phyloP scores from a whole-genome alignment of 2,888 invertebrate species.

The Onthophagus sagittarius region DNA sequence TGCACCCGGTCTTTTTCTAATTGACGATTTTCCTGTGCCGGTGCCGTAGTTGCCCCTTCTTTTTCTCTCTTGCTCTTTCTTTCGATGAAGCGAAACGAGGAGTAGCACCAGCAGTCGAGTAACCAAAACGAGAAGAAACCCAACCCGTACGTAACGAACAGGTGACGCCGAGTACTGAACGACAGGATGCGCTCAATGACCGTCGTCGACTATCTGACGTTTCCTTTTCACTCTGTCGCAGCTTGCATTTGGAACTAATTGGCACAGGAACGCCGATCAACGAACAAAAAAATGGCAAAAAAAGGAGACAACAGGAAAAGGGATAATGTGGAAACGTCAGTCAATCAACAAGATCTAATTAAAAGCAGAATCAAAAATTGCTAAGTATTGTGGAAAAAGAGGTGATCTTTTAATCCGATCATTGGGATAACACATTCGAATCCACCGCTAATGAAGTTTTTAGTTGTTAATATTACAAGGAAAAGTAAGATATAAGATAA shows the following conservation, averaged over 20 bases:
- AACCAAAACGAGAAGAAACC: background rate
- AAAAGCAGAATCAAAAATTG: too few species aligned
- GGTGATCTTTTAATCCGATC: too few species aligned
- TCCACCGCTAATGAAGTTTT: too few species aligned
- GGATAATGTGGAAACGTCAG: too few species aligned
- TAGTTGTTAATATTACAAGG: too few species aligned
- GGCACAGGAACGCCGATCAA: background rate
- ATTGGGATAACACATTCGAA: too few species aligned
- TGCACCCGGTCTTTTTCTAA: slow-evolving; percentile 5
- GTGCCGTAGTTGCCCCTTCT: too few species aligned
- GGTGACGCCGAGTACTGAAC: background rate
- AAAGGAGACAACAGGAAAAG: background rate
- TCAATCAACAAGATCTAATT: too few species aligned
- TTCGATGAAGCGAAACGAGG: background rate
- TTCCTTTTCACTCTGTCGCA: background rate
- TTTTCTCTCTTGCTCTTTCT: too few species aligned
- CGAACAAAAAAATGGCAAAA: background rate
- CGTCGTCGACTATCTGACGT: background rate
- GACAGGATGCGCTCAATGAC: background rate
- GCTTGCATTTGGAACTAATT: background rate
- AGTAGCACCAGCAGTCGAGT: background rate
- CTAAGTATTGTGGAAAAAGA: too few species aligned
- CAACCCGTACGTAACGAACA: background rate
- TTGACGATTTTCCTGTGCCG: slow-evolving; percentile 7
- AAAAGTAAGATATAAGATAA: too few species aligned